A percentile compares a stretch with the other conserved stretches of the same genome.
Evolutionary conservation across 1,140 invertebrate species (phyloP).

Genomic region (Andricus grossulariae): DNA sequence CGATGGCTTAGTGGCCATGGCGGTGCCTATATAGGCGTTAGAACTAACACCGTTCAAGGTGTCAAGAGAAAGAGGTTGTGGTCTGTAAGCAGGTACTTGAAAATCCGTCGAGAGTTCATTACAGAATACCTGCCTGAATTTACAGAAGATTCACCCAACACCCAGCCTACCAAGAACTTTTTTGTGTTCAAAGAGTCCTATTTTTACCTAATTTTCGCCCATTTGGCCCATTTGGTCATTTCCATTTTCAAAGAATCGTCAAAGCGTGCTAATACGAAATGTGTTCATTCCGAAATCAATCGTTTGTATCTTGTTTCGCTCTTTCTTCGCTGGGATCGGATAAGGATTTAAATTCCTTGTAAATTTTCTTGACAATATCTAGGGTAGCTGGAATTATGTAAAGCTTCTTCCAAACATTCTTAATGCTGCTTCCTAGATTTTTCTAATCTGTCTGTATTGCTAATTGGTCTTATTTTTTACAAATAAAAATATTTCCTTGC

Average conservation of each 20-base stretch:
- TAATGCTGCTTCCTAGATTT: not conserved
- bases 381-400: not conserved
- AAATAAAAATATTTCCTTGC: too few relatives aligned
- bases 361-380: slow-evolving; percentile 25
- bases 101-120: slow-evolving; percentile 50
- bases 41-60: slow-evolving; percentile 75
- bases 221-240: not conserved
- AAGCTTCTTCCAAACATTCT: not conserved
- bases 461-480: too few relatives aligned
- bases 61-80: slow-evolving; percentile 70
- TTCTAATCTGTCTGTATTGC: too few relatives aligned
- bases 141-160: not conserved
- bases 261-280: slow-evolving; percentile 26
- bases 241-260: slow-evolving; percentile 18
- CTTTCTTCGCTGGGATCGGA: slow-evolving; percentile 6
- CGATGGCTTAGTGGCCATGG: slow-evolving; percentile 56
- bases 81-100: slow-evolving; percentile 60
- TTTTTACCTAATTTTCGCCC: slow-evolving; percentile 22
- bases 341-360: slow-evolving; percentile 19
- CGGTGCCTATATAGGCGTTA: slow-evolving; percentile 68
- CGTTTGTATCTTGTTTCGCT: slow-evolving; percentile 29
- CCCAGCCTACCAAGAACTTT: not conserved
- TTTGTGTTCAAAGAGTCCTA: not conserved
- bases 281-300: slow-evolving; percentile 28
- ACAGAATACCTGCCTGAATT: slow-evolving; percentile 36